These are phyloP conservation scores for Smithornis capensis DNA, from an alignment of 2,113 vertebrate genomes.

Conservation along the genomic window DNA sequence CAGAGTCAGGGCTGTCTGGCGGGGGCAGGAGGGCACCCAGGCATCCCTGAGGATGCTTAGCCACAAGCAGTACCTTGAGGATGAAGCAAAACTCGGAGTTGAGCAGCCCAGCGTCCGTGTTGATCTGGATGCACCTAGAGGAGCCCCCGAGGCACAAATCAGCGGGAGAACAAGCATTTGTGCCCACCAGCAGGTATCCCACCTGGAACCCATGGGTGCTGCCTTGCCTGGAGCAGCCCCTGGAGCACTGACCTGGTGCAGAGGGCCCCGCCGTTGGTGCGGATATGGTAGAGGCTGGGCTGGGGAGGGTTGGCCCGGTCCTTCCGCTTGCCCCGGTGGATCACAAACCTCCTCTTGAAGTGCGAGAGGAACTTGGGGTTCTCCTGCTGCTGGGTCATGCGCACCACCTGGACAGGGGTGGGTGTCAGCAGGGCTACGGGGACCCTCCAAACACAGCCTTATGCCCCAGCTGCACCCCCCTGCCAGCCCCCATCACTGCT, in stretches of 20 bases:
- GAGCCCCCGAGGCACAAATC: fast-evolving
- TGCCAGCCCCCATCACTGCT: neutral
- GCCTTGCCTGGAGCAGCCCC: fast-evolving
- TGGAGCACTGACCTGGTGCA: slow-evolving; percentile 83
- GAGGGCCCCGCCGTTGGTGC: slow-evolving; percentile 93
- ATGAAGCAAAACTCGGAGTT: slow-evolving; percentile 99
- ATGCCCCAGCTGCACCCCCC: neutral
- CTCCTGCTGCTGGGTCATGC: slow-evolving; percentile 99
- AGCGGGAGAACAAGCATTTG: fast-evolving
- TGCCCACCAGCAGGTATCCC: neutral
- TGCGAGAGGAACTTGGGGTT: slow-evolving; percentile 97
- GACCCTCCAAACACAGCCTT: neutral
- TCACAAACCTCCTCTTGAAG: slow-evolving; percentile 97
- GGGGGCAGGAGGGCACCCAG: fast-evolving
- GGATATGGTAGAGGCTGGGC: slow-evolving; percentile 95
- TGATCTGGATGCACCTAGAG: slow-evolving; percentile 93
- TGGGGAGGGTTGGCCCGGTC: slow-evolving; percentile 78
- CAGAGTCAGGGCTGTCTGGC: neutral
- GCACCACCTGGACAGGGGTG: slow-evolving; percentile 81
- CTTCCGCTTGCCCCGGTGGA: slow-evolving; percentile 94
- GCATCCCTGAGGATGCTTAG: neutral
- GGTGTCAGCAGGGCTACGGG: neutral
- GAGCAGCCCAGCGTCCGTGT: slow-evolving; percentile 89
- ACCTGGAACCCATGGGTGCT: neutral
- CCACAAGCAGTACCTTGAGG: slow-evolving; percentile 81